These are phyloP conservation scores for Leptopterna dolabrata DNA, from an alignment of 2,888 invertebrate genomes.

Conservation along the genomic window DNA sequence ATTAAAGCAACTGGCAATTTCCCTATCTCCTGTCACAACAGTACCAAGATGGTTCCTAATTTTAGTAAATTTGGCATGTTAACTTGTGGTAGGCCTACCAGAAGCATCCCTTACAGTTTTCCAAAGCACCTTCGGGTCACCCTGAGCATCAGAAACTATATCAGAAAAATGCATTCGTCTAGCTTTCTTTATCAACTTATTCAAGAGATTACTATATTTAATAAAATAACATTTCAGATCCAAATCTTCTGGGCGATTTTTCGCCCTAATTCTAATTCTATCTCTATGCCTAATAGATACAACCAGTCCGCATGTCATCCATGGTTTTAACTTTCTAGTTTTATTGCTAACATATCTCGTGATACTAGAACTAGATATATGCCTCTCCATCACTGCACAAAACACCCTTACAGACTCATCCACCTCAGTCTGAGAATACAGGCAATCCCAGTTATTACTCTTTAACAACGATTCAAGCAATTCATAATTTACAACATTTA, in stretches of 20 bases:
- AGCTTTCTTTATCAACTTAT: slow-evolving; percentile 29
- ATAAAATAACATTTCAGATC: slow-evolving; percentile 13
- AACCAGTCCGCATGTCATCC: slow-evolving; percentile 22
- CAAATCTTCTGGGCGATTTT: background rate
- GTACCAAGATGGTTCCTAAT: slow-evolving; percentile 9
- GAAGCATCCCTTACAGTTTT: slow-evolving; percentile 29
- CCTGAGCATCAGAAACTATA: background rate
- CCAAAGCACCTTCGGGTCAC: slow-evolving; percentile 34
- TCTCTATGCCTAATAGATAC: slow-evolving; percentile 24
- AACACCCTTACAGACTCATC: background rate
- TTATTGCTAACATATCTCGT: background rate
- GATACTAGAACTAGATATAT: slow-evolving; percentile 20
- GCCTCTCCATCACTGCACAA: background rate
- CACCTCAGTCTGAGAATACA: slow-evolving; percentile 24
- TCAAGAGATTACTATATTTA: background rate
- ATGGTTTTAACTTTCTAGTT: slow-evolving; percentile 15
- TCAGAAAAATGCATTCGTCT: background rate
- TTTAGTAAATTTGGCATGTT: slow-evolving; percentile 8
- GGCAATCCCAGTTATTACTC: background rate
- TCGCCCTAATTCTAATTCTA: slow-evolving; percentile 32
- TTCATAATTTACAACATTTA: slow-evolving; percentile 8
- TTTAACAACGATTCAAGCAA: background rate
- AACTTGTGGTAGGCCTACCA: background rate
- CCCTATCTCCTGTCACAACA: background rate
- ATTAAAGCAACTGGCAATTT: slow-evolving; percentile 10